Evolutionary conservation across 2,797 vertebrate genomes (phyloP), one percentile per base, ranked within the genome.

Genomic region (Pitangus sulphuratus): DNA sequence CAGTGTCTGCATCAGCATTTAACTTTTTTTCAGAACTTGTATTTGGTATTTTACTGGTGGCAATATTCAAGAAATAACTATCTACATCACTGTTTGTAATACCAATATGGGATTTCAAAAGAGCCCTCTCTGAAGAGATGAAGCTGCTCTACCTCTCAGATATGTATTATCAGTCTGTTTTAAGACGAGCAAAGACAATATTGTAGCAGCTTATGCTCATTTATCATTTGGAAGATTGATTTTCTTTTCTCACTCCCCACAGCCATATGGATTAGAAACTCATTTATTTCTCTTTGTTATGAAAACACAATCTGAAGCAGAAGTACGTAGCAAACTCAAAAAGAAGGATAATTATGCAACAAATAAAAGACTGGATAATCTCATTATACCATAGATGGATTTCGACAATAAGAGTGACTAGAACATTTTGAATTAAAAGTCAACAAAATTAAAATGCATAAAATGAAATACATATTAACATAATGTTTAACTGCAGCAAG

Each of bases 251-350:
- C 18, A 54, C 35, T 90, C 44, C 58, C 22, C 39, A 65, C 22
- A 82, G 56, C 25, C 86, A 87, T 79, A 92, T 51, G 64, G 64
- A 85, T 84, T 89, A 95, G 60, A 83, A 91, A 77, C 19, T 71
- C 8, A 86, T 88, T 96, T 93, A 87, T 93, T 96, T 94, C 40
- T 74, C 51, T 77, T 64, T 92, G 70, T 95, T 87, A 92, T 39
- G 33, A 85, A 92, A 89, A 77, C 51, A 94, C 17, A 89, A 11
- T 33, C 51, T 93, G 69, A 87, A 85, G 50, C 0, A 0, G 21
- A 89, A 89, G 7, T 80, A 64, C 31, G 57, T 12, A 71, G 53
- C 20, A 83, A 95, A 85, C 78, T 87, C 39, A 71, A 71, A 93
- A 92, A 70, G 71, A 56, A 65, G 25, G 20, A 71, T 83, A 91